A percentile compares a stretch with the other conserved stretches of the same genome.
These are phyloP conservation scores for Moxostoma hubbsi DNA, from an alignment of 2,797 vertebrate species.

Conservation along the genomic window DNA sequence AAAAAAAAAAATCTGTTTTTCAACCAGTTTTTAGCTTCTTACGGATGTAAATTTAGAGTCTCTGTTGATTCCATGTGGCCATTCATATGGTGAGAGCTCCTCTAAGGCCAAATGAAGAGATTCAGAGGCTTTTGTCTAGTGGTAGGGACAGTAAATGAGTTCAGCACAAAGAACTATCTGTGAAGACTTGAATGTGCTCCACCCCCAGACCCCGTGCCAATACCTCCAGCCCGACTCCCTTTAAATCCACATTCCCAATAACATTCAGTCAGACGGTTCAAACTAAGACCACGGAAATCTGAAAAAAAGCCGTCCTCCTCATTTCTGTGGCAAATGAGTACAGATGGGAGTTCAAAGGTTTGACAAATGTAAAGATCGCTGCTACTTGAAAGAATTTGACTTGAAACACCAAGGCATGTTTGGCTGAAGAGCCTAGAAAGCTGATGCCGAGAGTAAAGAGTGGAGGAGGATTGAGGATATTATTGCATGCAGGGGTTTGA, in stretches of 20 bases:
- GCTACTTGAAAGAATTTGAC: constrained; percentile 47
- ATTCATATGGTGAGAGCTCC: constrained; percentile 74
- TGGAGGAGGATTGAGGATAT: constrained; percentile 24
- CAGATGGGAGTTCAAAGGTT: not conserved
- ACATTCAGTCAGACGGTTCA: constrained; percentile 51
- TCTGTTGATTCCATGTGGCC: constrained; percentile 3
- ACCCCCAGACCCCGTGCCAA: constrained; percentile 83
- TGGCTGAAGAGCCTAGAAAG: not conserved
- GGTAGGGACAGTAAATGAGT: constrained; percentile 71
- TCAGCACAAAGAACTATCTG: constrained; percentile 90
- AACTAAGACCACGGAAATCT: constrained; percentile 63
- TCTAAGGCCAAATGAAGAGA: constrained; percentile 73
- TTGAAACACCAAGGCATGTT: constrained; percentile 61
- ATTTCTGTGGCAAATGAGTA: constrained; percentile 18
- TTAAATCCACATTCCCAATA: constrained; percentile 51
- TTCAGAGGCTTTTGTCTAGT: constrained; percentile 88
- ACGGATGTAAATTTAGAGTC: too few species aligned
- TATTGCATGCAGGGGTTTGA: constrained; percentile 5
- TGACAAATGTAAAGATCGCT: constrained; percentile 53
- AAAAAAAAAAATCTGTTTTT: too few species aligned
- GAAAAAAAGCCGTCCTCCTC: not conserved
- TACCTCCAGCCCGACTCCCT: constrained; percentile 68
- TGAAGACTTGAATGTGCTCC: constrained; percentile 85
- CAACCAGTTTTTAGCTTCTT: too few species aligned
- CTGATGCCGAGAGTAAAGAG: constrained; percentile 2